These are phyloP conservation scores for Andrena bicolor DNA, from an alignment of 2,888 invertebrate genomes.

Conservation along the genomic window DNA sequence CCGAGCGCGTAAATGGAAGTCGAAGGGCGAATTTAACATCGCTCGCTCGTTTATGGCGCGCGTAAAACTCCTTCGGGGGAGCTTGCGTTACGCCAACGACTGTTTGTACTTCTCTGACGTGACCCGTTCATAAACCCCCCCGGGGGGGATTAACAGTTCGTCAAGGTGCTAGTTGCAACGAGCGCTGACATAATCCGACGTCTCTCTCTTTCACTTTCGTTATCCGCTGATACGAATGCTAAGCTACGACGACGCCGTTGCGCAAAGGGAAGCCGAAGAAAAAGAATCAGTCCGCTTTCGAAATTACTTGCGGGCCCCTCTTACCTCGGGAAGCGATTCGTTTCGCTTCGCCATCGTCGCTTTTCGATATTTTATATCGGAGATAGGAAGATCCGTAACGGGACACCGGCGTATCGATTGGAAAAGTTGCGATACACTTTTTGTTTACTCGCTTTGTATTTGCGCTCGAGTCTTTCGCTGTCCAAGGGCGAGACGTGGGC, in stretches of 20 bases:
- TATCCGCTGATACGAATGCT: slow-evolving; percentile 23
- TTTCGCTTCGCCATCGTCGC: neutral
- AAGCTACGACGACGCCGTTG: slow-evolving; percentile 36
- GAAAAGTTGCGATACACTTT: neutral
- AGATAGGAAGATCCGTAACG: too few relatives aligned
- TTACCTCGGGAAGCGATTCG: neutral
- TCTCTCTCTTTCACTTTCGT: slow-evolving; percentile 32
- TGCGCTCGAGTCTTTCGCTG: too few relatives aligned
- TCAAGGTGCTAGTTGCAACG: slow-evolving; percentile 19
- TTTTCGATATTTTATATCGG: too few relatives aligned
- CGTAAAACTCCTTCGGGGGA: neutral
- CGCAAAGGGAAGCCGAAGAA: slow-evolving; percentile 10
- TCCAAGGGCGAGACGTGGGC: too few relatives aligned
- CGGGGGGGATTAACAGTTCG: slow-evolving; percentile 20
- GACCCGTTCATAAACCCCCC: slow-evolving; percentile 19
- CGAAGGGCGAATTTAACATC: neutral
- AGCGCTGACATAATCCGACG: slow-evolving; percentile 23
- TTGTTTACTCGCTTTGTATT: neutral
- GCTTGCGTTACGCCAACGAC: neutral
- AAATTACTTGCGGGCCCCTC: slow-evolving; percentile 7
- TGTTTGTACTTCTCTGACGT: neutral
- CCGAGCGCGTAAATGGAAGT: slow-evolving; percentile 4
- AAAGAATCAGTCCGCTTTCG: slow-evolving; percentile 35
- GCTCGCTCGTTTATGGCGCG: neutral
- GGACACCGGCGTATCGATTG: too few relatives aligned